A percentile compares a stretch with the other conserved stretches of the same genome.
phyloP scores from a whole-genome alignment of 1,140 invertebrate genomes.

The Metaphire vulgaris region DNA sequence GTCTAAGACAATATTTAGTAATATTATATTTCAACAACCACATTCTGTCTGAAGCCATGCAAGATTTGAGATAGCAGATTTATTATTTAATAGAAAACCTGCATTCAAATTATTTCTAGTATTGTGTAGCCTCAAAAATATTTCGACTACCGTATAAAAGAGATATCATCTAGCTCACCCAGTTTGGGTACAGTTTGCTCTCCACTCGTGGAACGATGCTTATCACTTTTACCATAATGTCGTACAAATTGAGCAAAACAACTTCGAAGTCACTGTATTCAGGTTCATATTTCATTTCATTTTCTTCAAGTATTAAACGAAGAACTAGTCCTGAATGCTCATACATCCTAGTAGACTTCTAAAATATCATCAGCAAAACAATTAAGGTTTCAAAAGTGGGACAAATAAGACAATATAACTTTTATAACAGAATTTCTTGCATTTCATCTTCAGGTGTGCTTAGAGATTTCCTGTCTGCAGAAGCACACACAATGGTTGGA shows the following conservation, averaged over 20 bases:
- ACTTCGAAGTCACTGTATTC: slow-evolving; percentile 64
- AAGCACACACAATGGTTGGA: too few species aligned
- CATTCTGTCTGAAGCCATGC: too few species aligned
- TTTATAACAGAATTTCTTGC: not conserved
- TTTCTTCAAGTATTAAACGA: slow-evolving; percentile 62
- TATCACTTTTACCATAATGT: slow-evolving; percentile 65
- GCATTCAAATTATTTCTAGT: too few species aligned
- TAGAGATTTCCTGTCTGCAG: too few species aligned
- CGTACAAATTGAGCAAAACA: slow-evolving; percentile 63
- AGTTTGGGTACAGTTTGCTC: slow-evolving; percentile 54
- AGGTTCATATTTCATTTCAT: slow-evolving; percentile 69
- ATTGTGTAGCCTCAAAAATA: too few species aligned
- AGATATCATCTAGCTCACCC: too few species aligned
- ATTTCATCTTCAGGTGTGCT: not conserved
- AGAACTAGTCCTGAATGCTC: slow-evolving; percentile 68
- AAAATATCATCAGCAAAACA: not conserved
- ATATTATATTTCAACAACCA: too few species aligned
- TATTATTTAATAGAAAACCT: too few species aligned
- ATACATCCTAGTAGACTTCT: slow-evolving; percentile 43
- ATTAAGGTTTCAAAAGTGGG: not conserved
- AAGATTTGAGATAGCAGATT: too few species aligned
- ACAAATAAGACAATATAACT: not conserved
- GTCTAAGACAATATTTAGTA: too few species aligned
- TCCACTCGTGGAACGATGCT: slow-evolving; percentile 67
- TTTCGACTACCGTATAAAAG: too few species aligned